Evolutionary conservation across 2,113 vertebrate species (phyloP).

Genomic region (Scatophagus argus): DNA sequence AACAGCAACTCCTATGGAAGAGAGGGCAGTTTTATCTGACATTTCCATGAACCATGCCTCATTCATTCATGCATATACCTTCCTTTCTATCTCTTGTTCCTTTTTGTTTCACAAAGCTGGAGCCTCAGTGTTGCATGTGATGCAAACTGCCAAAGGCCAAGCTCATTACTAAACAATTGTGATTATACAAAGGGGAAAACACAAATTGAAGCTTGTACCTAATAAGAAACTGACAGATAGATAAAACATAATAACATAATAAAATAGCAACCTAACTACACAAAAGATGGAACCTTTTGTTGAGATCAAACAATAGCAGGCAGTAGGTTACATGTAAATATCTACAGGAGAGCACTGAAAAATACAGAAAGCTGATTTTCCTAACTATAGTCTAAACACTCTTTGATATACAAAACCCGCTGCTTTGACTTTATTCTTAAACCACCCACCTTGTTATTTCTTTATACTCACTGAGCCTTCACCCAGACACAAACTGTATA

Average conservation of each 20-base stretch:
- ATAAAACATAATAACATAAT: no score
- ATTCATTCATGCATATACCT: not conserved
- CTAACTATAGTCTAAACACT: rapidly evolving
- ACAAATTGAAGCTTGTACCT: slow-evolving; percentile 31
- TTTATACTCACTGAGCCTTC: not conserved
- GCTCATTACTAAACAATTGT: slow-evolving; percentile 27
- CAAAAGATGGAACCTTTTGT: slow-evolving; percentile 5
- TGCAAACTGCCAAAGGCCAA: slow-evolving; percentile 6
- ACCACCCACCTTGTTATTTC: slow-evolving; percentile 27
- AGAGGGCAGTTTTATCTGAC: not conserved
- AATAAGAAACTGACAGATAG: slow-evolving; percentile 4
- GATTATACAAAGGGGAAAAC: slow-evolving; percentile 3
- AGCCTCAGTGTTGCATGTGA: not conserved
- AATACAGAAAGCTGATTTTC: not conserved
- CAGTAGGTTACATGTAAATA: slow-evolving; percentile 15
- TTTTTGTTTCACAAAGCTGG: slow-evolving; percentile 16
- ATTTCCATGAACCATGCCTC: no score
- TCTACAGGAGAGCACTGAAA: not conserved
- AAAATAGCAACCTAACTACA: slow-evolving; percentile 2
- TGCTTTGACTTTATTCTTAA: slow-evolving; percentile 6
- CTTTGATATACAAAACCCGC: slow-evolving; percentile 33
- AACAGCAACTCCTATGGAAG: not conserved
- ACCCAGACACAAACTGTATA: slow-evolving; percentile 9
- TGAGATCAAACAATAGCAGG: not conserved
- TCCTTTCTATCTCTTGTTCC: not conserved